Conservation (phyloP, 2,113 vertebrate genomes). For the Phoxinus phoxinus region DNA sequence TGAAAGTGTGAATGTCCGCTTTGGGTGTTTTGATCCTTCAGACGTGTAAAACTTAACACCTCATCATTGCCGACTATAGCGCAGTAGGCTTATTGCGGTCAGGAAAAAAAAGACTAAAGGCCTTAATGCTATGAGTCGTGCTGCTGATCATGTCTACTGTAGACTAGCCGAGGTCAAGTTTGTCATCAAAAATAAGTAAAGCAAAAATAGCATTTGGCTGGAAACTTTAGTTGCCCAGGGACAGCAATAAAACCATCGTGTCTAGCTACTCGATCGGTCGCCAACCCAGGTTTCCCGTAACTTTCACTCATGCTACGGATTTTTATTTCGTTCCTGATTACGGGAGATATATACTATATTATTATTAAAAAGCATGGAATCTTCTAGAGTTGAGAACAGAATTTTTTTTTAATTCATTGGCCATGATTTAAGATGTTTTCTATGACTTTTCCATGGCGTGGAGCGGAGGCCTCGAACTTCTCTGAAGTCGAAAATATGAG, state of each 20-base stretch:
- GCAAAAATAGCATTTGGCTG: not conserved
- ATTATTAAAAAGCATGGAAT: no score
- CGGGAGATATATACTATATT: no score
- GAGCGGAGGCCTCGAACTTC: not conserved
- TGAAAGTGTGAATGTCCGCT: constrained; percentile 45
- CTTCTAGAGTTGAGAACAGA: no score
- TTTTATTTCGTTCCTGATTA: no score
- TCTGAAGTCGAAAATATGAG: not conserved
- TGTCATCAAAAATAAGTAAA: not conserved
- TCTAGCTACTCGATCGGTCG: no score
- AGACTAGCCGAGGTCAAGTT: not conserved
- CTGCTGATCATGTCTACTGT: not conserved
- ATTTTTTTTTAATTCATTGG: no score
- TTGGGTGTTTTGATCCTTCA: not conserved
- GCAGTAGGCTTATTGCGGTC: no score
- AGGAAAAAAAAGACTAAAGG: not conserved
- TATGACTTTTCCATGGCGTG: not conserved
- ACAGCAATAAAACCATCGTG: no score
- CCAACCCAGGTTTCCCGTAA: no score
- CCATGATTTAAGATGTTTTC: no score
- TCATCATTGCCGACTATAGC: no score
- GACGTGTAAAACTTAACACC: constrained; percentile 31
- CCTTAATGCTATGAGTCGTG: not conserved
- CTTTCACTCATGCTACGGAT: no score
- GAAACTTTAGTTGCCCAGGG: not conserved